A percentile compares a stretch with the other conserved stretches of the same genome.
Conservation (phyloP, 2,888 invertebrate genomes). For the Bembecia ichneumoniformis region DNA sequence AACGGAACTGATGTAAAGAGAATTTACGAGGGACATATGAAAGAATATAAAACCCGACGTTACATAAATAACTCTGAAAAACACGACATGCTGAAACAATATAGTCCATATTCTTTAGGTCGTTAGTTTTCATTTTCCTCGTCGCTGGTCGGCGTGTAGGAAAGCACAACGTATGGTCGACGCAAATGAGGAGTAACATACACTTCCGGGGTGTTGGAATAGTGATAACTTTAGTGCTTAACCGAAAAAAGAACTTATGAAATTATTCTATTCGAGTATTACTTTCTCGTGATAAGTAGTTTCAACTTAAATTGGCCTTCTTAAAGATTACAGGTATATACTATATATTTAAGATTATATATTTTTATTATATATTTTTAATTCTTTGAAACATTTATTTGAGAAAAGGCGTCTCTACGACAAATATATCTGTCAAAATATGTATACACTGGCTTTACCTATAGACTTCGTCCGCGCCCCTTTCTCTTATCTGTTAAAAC, state of each 20-base stretch:
- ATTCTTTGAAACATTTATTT: too few species aligned
- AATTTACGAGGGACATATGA: conserved; percentile 32
- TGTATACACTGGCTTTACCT: too few species aligned
- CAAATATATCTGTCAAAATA: too few species aligned
- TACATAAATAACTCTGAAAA: conserved; percentile 50
- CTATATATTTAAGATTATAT: too few species aligned
- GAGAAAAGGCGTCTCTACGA: too few species aligned
- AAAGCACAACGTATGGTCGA: conserved; percentile 56
- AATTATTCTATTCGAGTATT: too few species aligned
- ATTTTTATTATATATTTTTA: too few species aligned
- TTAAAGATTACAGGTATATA: too few species aligned
- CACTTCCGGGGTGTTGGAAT: conserved; percentile 21
- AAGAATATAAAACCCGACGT: conserved; percentile 32
- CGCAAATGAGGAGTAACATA: conserved; percentile 50
- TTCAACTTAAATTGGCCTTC: too few species aligned
- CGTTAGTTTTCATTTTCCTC: conserved; percentile 52
- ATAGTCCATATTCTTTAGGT: conserved; percentile 35
- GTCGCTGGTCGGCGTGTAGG: conserved; percentile 30
- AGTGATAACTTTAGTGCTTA: conserved; percentile 14
- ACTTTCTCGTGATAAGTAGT: too few species aligned
- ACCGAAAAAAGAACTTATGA: neutral
- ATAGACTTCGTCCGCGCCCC: too few species aligned
- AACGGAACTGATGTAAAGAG: conserved; percentile 15
- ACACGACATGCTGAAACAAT: conserved; percentile 35
- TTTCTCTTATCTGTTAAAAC: too few species aligned